These are phyloP conservation scores for Furcula furcula DNA, from an alignment of 2,888 invertebrate species.

Conservation along the genomic window DNA sequence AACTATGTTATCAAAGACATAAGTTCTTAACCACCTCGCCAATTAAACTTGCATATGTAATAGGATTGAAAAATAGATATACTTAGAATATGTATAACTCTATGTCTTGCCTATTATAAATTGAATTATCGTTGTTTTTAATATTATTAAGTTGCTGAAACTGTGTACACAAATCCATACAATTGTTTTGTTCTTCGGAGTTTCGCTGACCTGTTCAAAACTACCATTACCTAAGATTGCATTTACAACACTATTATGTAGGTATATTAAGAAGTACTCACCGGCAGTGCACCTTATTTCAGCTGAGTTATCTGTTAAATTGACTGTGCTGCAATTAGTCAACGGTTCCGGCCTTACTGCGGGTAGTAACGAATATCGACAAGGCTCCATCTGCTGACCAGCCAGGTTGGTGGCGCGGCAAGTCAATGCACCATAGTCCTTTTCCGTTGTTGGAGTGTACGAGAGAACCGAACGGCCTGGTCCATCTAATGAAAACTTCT, in stretches of 20 bases:
- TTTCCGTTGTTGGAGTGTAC: conserved; percentile 88
- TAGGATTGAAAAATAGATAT: no score
- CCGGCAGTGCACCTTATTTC: conserved; percentile 87
- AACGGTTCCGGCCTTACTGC: conserved; percentile 91
- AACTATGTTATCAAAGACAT: no score
- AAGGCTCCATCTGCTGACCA: conserved; percentile 87
- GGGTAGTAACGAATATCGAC: conserved; percentile 88
- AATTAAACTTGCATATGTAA: no score
- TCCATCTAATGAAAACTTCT: conserved; percentile 76
- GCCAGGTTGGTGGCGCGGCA: conserved; percentile 89
- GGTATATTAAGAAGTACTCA: conserved; percentile 25
- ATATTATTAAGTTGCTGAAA: no score
- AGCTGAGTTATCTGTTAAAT: conserved; percentile 89
- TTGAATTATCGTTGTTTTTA: no score
- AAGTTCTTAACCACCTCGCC: no score
- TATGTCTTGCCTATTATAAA: no score
- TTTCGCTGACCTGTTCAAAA: no score
- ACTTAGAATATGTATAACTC: no score
- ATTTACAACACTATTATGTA: not conserved
- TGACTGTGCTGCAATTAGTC: conserved; percentile 88
- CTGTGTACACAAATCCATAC: no score
- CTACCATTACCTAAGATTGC: no score
- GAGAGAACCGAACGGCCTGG: conserved; percentile 85
- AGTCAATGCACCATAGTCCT: conserved; percentile 88
- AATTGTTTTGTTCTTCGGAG: no score